phyloP scores from a whole-genome alignment of 2,113 vertebrate species.

The Delphinapterus leucas region DNA sequence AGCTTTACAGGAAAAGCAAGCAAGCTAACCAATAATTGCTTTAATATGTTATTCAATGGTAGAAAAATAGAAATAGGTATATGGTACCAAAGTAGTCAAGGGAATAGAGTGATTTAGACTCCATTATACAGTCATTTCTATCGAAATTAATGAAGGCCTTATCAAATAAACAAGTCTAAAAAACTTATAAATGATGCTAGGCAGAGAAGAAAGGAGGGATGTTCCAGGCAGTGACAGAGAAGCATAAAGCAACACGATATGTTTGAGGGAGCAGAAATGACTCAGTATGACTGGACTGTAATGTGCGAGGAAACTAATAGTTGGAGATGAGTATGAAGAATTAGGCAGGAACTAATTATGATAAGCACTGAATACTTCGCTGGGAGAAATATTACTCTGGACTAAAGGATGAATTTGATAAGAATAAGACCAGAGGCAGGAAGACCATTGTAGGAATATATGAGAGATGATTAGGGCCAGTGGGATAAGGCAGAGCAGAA shows the following conservation, averaged over 20 bases:
- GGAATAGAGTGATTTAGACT: not conserved
- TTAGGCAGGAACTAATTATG: not conserved
- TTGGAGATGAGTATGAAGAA: not conserved
- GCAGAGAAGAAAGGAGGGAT: not conserved
- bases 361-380: not conserved
- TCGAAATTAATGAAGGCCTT: not conserved
- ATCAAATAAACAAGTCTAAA: not conserved
- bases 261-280: not conserved
- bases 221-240: not conserved
- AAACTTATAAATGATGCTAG: not conserved
- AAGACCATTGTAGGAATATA: not conserved
- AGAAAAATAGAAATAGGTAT: not conserved
- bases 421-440: not conserved
- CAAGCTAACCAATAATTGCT: not conserved
- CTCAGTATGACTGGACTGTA: not conserved
- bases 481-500: not conserved
- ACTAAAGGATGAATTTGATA: not conserved
- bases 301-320: not conserved
- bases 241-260: not conserved
- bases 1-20: not conserved
- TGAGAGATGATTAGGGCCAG: not conserved
- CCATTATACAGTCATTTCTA: not conserved
- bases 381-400: not conserved
- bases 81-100: not conserved
- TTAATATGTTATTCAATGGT: not conserved